Evolutionary conservation across 2,797 vertebrate species (phyloP).

Genomic region (Oryzias dopingdopingensis): DNA sequence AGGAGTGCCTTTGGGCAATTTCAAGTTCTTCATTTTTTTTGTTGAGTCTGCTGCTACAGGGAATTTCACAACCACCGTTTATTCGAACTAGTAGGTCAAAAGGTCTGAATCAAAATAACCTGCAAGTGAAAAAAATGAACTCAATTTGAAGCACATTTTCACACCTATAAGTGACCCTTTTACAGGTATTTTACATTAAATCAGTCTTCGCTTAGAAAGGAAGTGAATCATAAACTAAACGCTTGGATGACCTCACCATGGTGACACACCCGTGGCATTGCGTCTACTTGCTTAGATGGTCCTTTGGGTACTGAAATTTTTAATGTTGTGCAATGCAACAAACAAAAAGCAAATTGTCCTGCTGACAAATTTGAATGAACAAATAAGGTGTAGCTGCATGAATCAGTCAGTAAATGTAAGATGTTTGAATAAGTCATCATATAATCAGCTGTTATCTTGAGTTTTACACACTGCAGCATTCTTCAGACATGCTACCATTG

Average conservation of each 20-base stretch:
- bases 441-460: neutral
- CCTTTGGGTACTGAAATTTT: constrained; percentile 11
- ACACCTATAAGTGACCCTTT: too few relatives aligned
- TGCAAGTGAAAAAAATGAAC: too few relatives aligned
- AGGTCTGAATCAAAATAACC: too few relatives aligned
- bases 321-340: constrained; percentile 46
- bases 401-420: neutral
- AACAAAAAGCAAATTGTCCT: constrained; percentile 21
- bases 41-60: too few relatives aligned
- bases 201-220: constrained; percentile 15
- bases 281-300: neutral
- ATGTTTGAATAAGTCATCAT: constrained; percentile 1
- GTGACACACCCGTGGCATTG: constrained; percentile 32
- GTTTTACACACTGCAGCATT: neutral
- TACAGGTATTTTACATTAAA: constrained; percentile 15
- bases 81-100: too few relatives aligned
- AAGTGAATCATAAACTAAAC: constrained; percentile 48
- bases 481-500: neutral
- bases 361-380: constrained; percentile 7
- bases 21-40: too few relatives aligned
- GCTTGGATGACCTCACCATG: constrained; percentile 16
- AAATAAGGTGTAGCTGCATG: neutral
- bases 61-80: too few relatives aligned
- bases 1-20: too few relatives aligned
- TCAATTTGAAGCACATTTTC: too few relatives aligned